Conservation (phyloP, 2,888 invertebrate genomes). For the Trilocha varians region DNA sequence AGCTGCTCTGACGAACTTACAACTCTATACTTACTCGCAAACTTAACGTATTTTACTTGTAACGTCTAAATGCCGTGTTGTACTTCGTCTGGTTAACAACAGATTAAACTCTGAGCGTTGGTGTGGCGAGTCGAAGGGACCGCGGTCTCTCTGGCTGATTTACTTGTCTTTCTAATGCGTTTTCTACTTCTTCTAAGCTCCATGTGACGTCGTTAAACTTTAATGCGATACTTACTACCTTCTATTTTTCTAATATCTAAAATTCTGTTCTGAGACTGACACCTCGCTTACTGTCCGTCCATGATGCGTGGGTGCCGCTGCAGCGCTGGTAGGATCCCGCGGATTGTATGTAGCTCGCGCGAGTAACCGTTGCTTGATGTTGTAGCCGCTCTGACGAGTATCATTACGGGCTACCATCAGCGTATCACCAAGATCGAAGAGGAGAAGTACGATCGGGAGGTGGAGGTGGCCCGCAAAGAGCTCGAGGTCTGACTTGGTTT, state of each 20-base stretch:
- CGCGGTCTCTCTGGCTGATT: constrained; percentile 19
- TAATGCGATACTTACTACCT: constrained; percentile 46
- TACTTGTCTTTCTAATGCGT: constrained; percentile 51
- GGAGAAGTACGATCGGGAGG: constrained; percentile 98
- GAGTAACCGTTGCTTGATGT: constrained; percentile 63
- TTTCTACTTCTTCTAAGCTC: constrained; percentile 51
- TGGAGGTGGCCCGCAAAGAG: constrained; percentile 95
- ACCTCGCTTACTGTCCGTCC: constrained; percentile 45
- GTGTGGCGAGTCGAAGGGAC: constrained; percentile 31
- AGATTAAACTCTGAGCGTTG: constrained; percentile 40
- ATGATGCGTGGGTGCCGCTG: constrained; percentile 31
- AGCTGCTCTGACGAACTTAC: constrained; percentile 57
- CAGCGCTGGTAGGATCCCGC: constrained; percentile 7
- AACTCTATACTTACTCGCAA: constrained; percentile 41
- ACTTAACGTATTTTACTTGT: constrained; percentile 46
- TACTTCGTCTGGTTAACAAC: constrained; percentile 54
- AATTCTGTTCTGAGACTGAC: constrained; percentile 48
- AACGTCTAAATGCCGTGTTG: constrained; percentile 58
- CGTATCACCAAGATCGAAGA: constrained; percentile 88
- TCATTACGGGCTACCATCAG: constrained; percentile 85
- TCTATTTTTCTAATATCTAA: constrained; percentile 40
- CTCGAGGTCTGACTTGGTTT: constrained; percentile 87
- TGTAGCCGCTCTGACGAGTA: constrained; percentile 79
- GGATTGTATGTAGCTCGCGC: constrained; percentile 14
- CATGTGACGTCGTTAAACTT: constrained; percentile 47